These are phyloP conservation scores for Macroglossus sobrinus DNA, from an alignment of 2,113 vertebrate genomes.

Conservation along the genomic window DNA sequence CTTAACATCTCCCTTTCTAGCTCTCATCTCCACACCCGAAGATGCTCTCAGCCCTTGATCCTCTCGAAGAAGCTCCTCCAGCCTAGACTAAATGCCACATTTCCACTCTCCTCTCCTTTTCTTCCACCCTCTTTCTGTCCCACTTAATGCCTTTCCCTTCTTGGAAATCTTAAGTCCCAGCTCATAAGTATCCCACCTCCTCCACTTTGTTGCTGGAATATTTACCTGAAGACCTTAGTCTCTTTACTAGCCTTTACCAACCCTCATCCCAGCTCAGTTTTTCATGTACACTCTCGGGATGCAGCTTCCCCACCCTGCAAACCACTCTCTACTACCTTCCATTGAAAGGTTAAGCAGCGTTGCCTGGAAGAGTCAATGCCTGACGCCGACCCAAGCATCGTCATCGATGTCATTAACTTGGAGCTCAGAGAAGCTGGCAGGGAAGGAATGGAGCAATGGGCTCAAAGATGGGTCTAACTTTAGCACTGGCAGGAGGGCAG, in stretches of 20 bases:
- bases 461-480: background rate
- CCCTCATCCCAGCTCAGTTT: background rate
- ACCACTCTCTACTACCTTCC: conserved; percentile 44
- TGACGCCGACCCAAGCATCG: background rate
- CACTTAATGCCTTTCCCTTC: background rate
- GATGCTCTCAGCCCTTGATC: background rate
- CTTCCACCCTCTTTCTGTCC: background rate
- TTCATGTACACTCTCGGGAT: background rate
- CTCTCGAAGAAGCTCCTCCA: background rate
- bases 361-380: conserved; percentile 40
- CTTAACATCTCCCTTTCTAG: background rate
- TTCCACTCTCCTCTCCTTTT: background rate
- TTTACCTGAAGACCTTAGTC: background rate
- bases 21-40: background rate
- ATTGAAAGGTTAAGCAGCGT: conserved; percentile 33
- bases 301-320: conserved; percentile 4
- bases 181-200: background rate
- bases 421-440: conserved; percentile 40
- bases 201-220: background rate
- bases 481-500: conserved; percentile 19
- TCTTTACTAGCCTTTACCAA: background rate
- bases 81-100: background rate
- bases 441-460: conserved; percentile 31
- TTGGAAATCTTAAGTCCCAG: background rate
- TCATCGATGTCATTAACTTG: conserved; percentile 17